Percentiles rank a stretch among this genome's conserved stretches.
Conservation (phyloP, 2,797 vertebrate genomes). For the Alectoris magna region DNA sequence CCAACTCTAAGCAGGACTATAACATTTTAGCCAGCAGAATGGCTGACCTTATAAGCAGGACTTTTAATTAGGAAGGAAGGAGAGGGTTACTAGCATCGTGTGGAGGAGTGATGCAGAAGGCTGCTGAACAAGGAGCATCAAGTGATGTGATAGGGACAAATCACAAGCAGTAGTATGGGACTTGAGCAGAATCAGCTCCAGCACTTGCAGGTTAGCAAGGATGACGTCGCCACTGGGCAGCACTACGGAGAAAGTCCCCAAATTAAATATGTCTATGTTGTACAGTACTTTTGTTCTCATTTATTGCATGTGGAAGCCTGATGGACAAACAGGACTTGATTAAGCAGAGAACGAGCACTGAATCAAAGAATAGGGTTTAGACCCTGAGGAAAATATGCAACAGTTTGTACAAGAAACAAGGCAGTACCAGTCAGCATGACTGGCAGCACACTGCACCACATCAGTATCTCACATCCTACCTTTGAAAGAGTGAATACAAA, state of each 20-base stretch:
- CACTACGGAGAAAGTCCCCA: not conserved
- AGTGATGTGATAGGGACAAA: not conserved
- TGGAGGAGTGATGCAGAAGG: not conserved
- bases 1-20: not conserved
- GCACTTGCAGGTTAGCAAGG: not conserved
- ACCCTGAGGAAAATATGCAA: not conserved
- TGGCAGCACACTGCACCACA: not conserved
- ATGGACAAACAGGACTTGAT: not conserved
- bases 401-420: not conserved
- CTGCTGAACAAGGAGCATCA: not conserved
- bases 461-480: too few species aligned
- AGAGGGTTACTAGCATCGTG: not conserved
- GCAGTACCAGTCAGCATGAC: not conserved
- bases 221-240: not conserved
- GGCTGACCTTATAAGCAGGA: not conserved
- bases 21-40: not conserved
- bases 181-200: not conserved
- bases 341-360: not conserved
- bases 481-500: not conserved
- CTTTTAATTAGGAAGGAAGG: not conserved
- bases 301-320: not conserved
- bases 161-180: not conserved
- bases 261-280: not conserved
- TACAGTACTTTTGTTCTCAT: not conserved
- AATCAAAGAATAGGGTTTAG: not conserved